Conservation (phyloP, 2,113 vertebrate genomes). For the Collichthys lucidus region DNA sequence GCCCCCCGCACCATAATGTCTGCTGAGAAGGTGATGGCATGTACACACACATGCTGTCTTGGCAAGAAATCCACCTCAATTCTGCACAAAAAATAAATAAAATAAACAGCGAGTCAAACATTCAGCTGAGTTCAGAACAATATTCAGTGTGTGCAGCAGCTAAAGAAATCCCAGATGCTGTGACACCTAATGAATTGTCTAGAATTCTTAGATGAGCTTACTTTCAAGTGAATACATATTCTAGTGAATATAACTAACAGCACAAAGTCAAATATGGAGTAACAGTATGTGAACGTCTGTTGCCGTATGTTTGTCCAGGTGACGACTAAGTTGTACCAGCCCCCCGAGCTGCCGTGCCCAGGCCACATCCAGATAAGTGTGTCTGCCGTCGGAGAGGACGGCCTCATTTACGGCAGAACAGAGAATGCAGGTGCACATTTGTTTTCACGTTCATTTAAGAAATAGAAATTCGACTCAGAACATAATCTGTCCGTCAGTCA, state of each 20-base stretch:
- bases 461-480: not conserved
- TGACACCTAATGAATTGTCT: not conserved
- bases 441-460: too few species aligned
- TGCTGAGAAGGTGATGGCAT: conserved; percentile 65
- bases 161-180: not conserved
- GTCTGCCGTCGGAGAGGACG: conserved; percentile 87
- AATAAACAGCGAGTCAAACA: not conserved
- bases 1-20: conserved; percentile 45
- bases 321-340: conserved; percentile 79
- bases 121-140: not conserved
- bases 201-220: not conserved
- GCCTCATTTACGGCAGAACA: conserved; percentile 88
- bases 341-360: conserved; percentile 84
- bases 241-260: not conserved
- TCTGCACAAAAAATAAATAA: not conserved
- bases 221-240: not conserved
- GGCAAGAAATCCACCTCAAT: not conserved
- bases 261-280: not conserved
- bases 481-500: not conserved
- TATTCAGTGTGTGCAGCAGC: not conserved
- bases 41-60: not conserved
- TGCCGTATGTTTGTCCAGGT: conserved; percentile 52
- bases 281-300: too few species aligned
- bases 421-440: conserved; percentile 74
- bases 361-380: conserved; percentile 82